Evolutionary conservation across 1,140 invertebrate genomes (phyloP).

Genomic region (Drosophila santomea): DNA sequence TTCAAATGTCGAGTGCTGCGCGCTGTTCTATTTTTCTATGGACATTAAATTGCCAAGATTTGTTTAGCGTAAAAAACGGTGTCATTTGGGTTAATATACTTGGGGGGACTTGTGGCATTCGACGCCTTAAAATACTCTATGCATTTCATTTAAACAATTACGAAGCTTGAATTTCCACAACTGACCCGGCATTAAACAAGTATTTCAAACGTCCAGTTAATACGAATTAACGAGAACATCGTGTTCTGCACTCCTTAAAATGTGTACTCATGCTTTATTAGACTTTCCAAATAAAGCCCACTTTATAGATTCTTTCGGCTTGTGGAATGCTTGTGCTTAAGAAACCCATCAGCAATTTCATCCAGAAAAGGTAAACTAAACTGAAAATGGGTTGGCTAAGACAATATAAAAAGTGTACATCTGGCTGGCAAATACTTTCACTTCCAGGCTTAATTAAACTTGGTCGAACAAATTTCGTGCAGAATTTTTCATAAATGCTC

Average conservation of each 20-base stretch:
- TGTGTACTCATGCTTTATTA: not conserved
- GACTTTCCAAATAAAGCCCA: not conserved
- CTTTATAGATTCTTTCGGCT: not conserved
- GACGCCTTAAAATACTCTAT: not conserved
- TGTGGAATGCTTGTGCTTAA: not conserved
- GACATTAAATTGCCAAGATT: constrained; percentile 43
- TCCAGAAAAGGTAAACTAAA: not conserved
- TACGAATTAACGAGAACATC: too few relatives aligned
- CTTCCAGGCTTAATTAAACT: constrained; percentile 54
- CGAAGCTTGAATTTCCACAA: too few relatives aligned
- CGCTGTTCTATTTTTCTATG: constrained; percentile 13
- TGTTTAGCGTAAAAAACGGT: constrained; percentile 43
- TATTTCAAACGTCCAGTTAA: too few relatives aligned
- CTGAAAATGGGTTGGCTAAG: not conserved
- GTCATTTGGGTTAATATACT: constrained; percentile 39
- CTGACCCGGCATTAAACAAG: too few relatives aligned
- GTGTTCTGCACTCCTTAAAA: not conserved
- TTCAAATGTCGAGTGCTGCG: constrained; percentile 65
- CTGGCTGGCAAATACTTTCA: constrained; percentile 35
- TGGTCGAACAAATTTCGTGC: constrained; percentile 38
- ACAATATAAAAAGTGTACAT: not conserved
- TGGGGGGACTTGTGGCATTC: constrained; percentile 16
- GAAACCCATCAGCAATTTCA: not conserved
- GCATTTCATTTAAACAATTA: not conserved
- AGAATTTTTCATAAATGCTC: constrained; percentile 55